Evolutionary conservation across 1,140 invertebrate species (phyloP), one percentile per base, ranked within the genome.

Genomic region (Drosophila baimaii): DNA sequence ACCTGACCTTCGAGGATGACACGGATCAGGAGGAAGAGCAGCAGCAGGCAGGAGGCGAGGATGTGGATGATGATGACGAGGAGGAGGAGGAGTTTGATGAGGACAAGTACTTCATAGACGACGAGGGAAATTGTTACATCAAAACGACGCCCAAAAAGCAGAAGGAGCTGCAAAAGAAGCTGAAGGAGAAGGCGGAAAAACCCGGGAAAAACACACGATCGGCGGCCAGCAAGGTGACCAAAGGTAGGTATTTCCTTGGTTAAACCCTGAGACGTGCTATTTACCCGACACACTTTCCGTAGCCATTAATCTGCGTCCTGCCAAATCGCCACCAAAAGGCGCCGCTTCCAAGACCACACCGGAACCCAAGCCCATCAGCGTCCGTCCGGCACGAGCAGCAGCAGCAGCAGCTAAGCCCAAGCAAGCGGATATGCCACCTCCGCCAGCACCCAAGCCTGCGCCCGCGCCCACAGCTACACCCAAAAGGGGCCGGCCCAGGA

Each of bases 21-120:
- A 41, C 55, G 7, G 70, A 41, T 29, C 23, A 29, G 21, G 59
- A 41, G 21, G 49, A 19, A n/a, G 43, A 44, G 2, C 17, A 55
- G n/a, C 21, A 55, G 25, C 2, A 27, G 21, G 31, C 8, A 2
- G 56, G 23, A 1, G 46, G 49, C 10, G 77, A 46, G 91, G 35
- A 93, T 5, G 90, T 92, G 19, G 79, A 68, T 29, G 77, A 70
- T 88, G 93, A 88, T 85, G 93, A 29, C 27, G 93, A 68, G 33
- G 77, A 70, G 89, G 93, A 88, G 86, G 93, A 29, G 29, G 93
- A 93, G 29, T 78, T 90, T 4, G 93, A 89, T 31, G 91, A 93
- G 21, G 91, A 91, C 39, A 90, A 93, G 91, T 55, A 91, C 64
- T 58, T 92, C 72, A 93, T 94, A 27, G 93, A 94, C 54, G 93